phyloP scores from a whole-genome alignment of 2,797 vertebrate genomes.

The Clarias laeviceps region DNA sequence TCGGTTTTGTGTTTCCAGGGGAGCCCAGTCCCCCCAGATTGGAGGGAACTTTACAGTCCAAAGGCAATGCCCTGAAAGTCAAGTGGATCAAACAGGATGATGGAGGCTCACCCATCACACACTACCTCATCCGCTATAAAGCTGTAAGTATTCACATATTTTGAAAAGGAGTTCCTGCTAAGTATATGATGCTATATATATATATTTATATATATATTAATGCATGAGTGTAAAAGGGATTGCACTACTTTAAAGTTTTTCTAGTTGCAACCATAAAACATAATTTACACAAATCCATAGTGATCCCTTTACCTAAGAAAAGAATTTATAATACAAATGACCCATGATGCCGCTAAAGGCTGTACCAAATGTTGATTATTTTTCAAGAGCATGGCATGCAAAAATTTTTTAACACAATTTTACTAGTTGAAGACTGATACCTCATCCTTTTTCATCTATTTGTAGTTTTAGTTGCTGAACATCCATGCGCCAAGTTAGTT shows the following conservation, averaged over 20 bases:
- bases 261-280: neutral
- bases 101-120: conserved; percentile 91
- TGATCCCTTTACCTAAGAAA: neutral
- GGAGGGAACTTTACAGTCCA: conserved; percentile 83
- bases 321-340: neutral
- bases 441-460: neutral
- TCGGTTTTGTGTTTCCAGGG: conserved; percentile 77
- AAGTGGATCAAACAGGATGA: conserved; percentile 95
- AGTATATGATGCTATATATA: neutral
- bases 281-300: neutral
- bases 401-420: neutral
- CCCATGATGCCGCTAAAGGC: neutral
- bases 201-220: neutral
- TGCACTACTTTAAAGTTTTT: neutral
- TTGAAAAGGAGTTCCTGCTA: neutral
- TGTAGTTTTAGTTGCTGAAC: neutral
- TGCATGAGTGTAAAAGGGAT: neutral
- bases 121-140: conserved; percentile 92
- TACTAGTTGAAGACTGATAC: neutral
- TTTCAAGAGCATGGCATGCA: neutral
- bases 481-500: neutral
- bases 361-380: neutral
- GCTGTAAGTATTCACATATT: conserved; percentile 81
- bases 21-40: conserved; percentile 93
- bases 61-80: conserved; percentile 90